These are phyloP conservation scores for Oreochromis aureus DNA, from an alignment of 2,113 vertebrate species.

Conservation along the genomic window DNA sequence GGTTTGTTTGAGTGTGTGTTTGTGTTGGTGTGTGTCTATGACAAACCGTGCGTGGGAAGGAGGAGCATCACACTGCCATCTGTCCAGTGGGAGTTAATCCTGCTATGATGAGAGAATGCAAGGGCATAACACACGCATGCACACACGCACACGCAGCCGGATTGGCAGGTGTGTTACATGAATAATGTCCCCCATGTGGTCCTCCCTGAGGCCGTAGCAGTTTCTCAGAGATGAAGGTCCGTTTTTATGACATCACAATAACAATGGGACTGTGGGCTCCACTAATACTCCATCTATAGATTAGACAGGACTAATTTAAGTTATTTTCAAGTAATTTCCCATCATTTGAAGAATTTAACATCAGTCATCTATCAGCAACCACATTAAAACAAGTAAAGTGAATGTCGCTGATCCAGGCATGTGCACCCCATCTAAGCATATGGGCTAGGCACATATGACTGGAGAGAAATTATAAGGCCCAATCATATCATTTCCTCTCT, in stretches of 20 bases:
- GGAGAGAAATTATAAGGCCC: background rate
- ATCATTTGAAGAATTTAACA: background rate
- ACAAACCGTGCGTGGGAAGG: conserved; percentile 1
- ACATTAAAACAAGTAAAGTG: background rate
- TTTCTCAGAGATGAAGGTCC: background rate
- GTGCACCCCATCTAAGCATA: background rate
- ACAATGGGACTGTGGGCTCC: background rate
- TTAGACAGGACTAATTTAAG: too few species aligned
- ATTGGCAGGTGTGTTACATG: conserved; percentile 16
- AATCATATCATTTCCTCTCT: background rate
- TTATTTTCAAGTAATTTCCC: background rate
- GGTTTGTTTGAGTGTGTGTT: background rate
- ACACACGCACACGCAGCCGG: background rate
- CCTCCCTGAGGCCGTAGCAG: background rate
- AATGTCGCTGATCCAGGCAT: background rate
- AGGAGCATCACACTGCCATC: conserved; percentile 48
- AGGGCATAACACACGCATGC: conserved; percentile 8
- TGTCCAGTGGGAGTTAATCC: conserved; percentile 62
- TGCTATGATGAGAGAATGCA: conserved; percentile 41
- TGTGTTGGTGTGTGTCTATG: background rate
- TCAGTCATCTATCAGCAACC: background rate
- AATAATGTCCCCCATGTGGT: conserved; percentile 9
- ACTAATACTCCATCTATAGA: background rate
- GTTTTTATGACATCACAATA: background rate
- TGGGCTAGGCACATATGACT: background rate